Conservation (phyloP, 2,113 vertebrate genomes). For the Prietella phreatophila region DNA sequence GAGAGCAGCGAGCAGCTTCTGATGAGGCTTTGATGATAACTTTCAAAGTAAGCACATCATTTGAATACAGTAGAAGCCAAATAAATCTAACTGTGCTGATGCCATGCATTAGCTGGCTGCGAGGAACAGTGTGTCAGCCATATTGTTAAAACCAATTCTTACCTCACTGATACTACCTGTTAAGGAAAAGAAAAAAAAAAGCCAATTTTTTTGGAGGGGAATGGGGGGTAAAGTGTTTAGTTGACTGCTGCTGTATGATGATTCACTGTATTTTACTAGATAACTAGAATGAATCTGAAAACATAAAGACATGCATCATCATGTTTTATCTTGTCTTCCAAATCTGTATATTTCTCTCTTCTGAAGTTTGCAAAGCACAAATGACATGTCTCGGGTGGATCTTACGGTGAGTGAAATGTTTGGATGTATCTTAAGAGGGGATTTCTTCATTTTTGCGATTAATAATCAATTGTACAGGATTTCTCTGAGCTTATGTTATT, state of each 20-base stretch:
- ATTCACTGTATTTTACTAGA: not conserved
- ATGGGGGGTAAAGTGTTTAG: not conserved
- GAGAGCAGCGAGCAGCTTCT: not conserved
- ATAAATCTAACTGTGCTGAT: not conserved
- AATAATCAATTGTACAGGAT: too few relatives aligned
- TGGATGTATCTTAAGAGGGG: not conserved
- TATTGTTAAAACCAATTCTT: not conserved
- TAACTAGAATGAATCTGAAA: not conserved
- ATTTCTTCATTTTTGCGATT: not conserved
- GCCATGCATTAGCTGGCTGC: too few relatives aligned
- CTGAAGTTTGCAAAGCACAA: not conserved
- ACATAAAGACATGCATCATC: not conserved
- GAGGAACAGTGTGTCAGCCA: not conserved
- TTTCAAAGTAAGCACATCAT: not conserved
- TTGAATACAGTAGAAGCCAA: not conserved
- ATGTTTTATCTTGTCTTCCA: not conserved
- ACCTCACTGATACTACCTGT: too few relatives aligned
- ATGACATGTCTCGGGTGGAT: not conserved
- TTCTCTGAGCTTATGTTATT: too few relatives aligned
- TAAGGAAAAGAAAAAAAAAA: not conserved
- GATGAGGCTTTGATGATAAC: not conserved
- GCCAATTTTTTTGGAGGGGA: not conserved
- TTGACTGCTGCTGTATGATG: not conserved
- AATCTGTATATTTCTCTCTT: not conserved
- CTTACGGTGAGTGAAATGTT: not conserved